A percentile compares a stretch with the other conserved stretches of the same genome.
Conservation (phyloP, 1,140 invertebrate species). For the Coelopa frigida region DNA sequence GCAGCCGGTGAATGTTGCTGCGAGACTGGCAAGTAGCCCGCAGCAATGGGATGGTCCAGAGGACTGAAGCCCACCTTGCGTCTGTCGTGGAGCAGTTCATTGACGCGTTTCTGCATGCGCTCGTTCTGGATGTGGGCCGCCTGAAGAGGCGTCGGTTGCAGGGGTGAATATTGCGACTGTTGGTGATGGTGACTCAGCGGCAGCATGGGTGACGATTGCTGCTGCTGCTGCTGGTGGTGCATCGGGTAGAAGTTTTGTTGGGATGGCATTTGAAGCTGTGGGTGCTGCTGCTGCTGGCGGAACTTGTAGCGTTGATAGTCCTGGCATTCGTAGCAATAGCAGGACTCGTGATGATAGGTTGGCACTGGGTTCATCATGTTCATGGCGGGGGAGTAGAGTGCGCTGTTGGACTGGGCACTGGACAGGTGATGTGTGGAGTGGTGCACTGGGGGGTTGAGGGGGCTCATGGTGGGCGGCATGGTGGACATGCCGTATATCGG, state of each 20-base stretch:
- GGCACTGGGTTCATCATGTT: not conserved
- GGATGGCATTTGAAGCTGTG: too few relatives aligned
- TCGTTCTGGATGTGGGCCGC: constrained; percentile 40
- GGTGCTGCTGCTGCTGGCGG: not conserved
- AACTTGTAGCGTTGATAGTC: constrained; percentile 19
- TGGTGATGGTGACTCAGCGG: not conserved
- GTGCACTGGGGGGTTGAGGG: not conserved
- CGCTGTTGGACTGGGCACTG: not conserved
- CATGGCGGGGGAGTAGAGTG: too few relatives aligned
- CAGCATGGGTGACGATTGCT: constrained; percentile 9
- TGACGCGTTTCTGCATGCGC: constrained; percentile 37
- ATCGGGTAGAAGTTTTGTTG: not conserved
- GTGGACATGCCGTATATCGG: constrained; percentile 26
- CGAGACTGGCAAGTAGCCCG: not conserved
- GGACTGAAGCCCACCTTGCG: constrained; percentile 38
- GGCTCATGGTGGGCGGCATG: constrained; percentile 19
- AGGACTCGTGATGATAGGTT: constrained; percentile 33
- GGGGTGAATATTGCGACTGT: constrained; percentile 30
- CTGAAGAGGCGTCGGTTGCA: constrained; percentile 17
- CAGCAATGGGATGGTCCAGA: constrained; percentile 21
- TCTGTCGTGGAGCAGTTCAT: constrained; percentile 36
- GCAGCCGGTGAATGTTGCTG: constrained; percentile 18
- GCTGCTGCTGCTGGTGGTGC: constrained; percentile 5
- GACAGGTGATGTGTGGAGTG: not conserved
- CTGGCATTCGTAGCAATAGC: constrained; percentile 43